phyloP scores from a whole-genome alignment of 2,113 vertebrate genomes.

The Sphyrna mokarran region DNA sequence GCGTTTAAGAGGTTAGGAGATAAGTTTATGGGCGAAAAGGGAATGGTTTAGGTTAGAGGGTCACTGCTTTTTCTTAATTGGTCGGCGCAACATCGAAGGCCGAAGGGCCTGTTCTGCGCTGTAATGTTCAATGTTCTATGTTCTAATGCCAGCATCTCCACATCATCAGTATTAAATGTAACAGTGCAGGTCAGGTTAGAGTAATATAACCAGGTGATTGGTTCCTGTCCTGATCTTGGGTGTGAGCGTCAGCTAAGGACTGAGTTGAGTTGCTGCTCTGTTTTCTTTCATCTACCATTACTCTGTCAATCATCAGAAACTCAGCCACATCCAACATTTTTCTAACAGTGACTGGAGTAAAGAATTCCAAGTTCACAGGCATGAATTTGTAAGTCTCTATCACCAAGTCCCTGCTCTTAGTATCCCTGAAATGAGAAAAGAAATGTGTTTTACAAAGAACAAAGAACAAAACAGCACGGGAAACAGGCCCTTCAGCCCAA shows the following conservation, averaged over 20 bases:
- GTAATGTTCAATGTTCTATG: no score
- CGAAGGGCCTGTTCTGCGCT: no score
- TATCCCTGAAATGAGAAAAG: background rate
- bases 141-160: no score
- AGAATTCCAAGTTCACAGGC: background rate
- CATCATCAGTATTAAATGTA: background rate
- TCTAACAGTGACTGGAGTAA: background rate
- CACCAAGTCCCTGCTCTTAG: background rate
- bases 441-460: background rate
- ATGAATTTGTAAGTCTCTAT: background rate
- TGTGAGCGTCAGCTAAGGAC: background rate
- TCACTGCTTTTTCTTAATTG: no score
- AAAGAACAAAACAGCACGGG: no score
- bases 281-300: background rate
- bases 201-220: background rate
- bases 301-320: background rate
- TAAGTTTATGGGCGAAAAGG: no score
- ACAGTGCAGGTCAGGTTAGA: background rate
- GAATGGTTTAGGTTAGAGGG: no score
- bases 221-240: background rate
- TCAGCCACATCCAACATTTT: background rate
- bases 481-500: no score
- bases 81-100: no score
- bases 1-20: no score
- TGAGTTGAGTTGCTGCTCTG: background rate